These are phyloP conservation scores for Bovichtus variegatus DNA, from an alignment of 2,797 vertebrate species.

Conservation along the genomic window DNA sequence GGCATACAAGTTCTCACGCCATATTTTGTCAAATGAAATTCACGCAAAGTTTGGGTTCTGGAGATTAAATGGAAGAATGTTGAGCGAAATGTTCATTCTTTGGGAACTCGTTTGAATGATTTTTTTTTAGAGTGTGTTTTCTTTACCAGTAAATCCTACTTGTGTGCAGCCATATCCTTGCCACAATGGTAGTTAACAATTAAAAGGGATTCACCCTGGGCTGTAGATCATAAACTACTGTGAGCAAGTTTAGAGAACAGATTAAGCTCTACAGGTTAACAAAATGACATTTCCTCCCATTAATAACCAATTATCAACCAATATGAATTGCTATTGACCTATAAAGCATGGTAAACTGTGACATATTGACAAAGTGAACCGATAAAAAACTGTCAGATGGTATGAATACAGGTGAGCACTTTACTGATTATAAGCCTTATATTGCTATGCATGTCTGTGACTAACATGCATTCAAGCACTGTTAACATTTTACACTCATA, in stretches of 20 bases:
- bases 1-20: background rate
- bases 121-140: background rate
- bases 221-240: constrained; percentile 18
- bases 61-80: background rate
- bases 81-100: background rate
- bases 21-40: background rate
- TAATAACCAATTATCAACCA: background rate
- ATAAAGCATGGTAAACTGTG: background rate
- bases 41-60: background rate
- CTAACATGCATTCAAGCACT: background rate
- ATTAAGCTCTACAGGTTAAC: background rate
- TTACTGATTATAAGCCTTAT: background rate
- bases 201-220: constrained; percentile 24
- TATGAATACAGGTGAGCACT: background rate
- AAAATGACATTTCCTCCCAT: background rate
- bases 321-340: background rate
- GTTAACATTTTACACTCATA: background rate
- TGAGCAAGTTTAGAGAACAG: background rate
- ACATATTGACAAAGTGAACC: background rate
- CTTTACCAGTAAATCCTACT: background rate
- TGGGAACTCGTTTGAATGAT: background rate
- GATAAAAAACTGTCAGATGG: background rate
- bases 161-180: background rate
- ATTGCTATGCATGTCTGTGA: background rate
- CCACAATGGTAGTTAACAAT: constrained; percentile 32